Base-by-base conservation (phyloP, 2,888 invertebrate genomes). In the Malthinus flaveolus region DNA sequence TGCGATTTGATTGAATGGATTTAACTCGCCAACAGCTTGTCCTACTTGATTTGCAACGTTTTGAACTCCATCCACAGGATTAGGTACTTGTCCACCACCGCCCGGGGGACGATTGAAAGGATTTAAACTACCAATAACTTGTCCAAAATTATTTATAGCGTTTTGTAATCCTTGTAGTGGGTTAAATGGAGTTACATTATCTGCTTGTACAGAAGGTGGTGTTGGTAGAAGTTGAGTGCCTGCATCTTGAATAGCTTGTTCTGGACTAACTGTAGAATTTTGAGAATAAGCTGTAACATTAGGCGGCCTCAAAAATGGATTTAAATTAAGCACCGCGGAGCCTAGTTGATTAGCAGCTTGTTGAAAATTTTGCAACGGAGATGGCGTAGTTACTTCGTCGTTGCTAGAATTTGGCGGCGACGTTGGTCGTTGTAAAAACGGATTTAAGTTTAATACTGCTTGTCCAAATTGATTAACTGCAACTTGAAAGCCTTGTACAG, bases 221-320 rank as follows among this genome's bases (percentile, higher is more conserved):
- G 39, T 56, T 36, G 55, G 50, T 6, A 44, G 39, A n/a, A 59
- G 32, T 45, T 59, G 59, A 39, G 48, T 59, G 39, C 62, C 50
- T 4, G 57, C 56, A n/a, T 65, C 53, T 45, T 62, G 62, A 13
- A 61, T 49, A 23, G 45, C 49, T 52, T 66, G 65, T 5, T 61
- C 9, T 6, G 57, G 59, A 32, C 49, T 58, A 23, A 23, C 5
- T 23, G 23, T 3, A 23, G 23, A 3, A 23, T 23, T 23, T 23
- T 23, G 39, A 23, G 15, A 15, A 9, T 23, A 15, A n/a, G 39
- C 15, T n/a, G 15, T 12, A 12, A 46, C n/a, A 39, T 45, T 32
- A 35, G 59, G 35, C 11, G 33, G 42, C 31, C 12, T 49, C 45
- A 51, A 56, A 36, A 62, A 62, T 7, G 59, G 62, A 48, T 62